Base-by-base conservation (phyloP, 2,113 vertebrate species). In the Baryphthengus martii region DNA sequence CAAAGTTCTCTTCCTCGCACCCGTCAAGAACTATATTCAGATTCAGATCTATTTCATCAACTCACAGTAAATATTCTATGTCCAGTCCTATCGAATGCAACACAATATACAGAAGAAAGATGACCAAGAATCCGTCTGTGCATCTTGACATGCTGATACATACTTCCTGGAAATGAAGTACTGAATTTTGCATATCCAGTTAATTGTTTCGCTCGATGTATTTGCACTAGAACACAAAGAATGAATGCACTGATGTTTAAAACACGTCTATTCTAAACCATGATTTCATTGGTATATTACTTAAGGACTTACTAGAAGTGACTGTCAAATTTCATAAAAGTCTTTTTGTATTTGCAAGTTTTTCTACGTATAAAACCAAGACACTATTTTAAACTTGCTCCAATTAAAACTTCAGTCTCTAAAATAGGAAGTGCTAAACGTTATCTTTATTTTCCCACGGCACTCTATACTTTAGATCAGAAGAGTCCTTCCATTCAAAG, bases 41-140 rank as follows among this genome's bases (percentile, higher is more conserved):
- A 65, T 70, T 11, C 24, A 13, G 63, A 88, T 49, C 9, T 18
- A 73, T 56, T 94, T 90, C 24, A 91, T 71, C 66, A 93, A 98
- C 99, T 99, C 97, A 99, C 99, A 93, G 99, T 99, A 94, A 99
- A 99, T 97, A 99, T 99, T 97, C 99, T 98, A 96, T 99, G 98
- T 94, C 99, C 99, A 47, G 99, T 99, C 92, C 99, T 99, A 96
- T 99, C 99, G 68, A 99, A 99, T 45, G 99, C 99, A 80, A 99
- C 99, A 97, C 99, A 99, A 97, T 99, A 99, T n/a, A 99, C 99
- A 55, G 99, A 98, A 88, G 99, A 99, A 28, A 99, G 99, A 95
- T 99, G 99, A 90, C 99, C 99, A 45, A 99, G 98, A 97, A 99
- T 99, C 94, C 99, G 98, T 59, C 98, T 98, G 95, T 99, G 99